Base-by-base conservation (phyloP, 2,888 invertebrate species). In the Rhingia campestris region DNA sequence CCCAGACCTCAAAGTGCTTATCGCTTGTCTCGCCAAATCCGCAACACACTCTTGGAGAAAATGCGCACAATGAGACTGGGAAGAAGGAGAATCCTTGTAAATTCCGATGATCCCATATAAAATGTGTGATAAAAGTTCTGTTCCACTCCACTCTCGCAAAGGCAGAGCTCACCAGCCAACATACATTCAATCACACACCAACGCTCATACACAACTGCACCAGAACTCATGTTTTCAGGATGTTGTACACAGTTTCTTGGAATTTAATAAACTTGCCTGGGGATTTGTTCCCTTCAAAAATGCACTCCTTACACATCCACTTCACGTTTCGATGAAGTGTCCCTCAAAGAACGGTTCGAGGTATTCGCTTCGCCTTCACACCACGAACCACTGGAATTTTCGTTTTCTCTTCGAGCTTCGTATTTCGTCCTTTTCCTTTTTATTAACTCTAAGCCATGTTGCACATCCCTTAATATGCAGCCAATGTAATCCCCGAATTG, bases 221-320 rank as follows among this genome's bases (percentile, higher is more conserved):
- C 22, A 22, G n/a, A 43, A 10, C 10, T 59, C 70, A 56, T 77
- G 77, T 77, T 77, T 61, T 70, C 53, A 74, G 64, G 9, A 70
- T 80, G 84, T 84, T 84, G n/a, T 74, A 84, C 79, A 81, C 67
- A 84, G 54, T 73, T 80, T 69, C 75, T 84, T 80, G 69, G 84
- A 84, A 80, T 84, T 84, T 84, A 80, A 84, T 80, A 84, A 84
- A 84, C 84, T 74, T 59, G 47, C 63, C 59, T 43, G 43, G 49
- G 74, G 79, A 66, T 75, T 80, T 84, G 84, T 74, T 69, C 54
- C 53, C 53, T 47, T 61, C 54, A 51, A 67, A 67, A 73, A 73
- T 67, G 58, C 73, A 69, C 56, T 73, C 39, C 73, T 63, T 67
- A 43, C 53, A 47, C 51, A 49, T 53, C 39, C 33, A 54, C 64